A percentile compares a stretch with the other conserved stretches of the same genome.
phyloP scores from a whole-genome alignment of 2,888 invertebrate species.

The Erynnis tages region DNA sequence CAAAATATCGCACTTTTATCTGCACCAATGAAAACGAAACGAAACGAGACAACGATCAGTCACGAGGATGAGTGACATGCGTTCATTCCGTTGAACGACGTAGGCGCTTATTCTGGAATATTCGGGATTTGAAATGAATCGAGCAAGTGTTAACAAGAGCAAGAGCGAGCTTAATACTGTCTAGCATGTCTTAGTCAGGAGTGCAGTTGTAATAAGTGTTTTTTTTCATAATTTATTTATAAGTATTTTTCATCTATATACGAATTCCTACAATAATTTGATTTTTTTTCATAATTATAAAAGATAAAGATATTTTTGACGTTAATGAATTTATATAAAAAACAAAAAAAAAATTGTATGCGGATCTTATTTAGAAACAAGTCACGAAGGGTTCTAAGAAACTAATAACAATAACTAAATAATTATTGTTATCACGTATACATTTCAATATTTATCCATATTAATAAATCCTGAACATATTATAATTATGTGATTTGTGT shows the following conservation, averaged over 20 bases:
- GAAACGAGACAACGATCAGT: background rate
- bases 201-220: too few relatives aligned
- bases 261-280: too few relatives aligned
- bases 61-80: conserved; percentile 28
- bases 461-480: background rate
- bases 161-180: too few relatives aligned
- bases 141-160: too few relatives aligned
- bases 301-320: too few relatives aligned
- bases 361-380: conserved; percentile 3
- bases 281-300: too few relatives aligned
- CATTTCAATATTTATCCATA: background rate
- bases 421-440: conserved; percentile 2
- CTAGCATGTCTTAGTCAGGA: too few relatives aligned
- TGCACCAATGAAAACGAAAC: background rate
- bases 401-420: too few relatives aligned
- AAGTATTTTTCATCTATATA: too few relatives aligned
- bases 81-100: conserved; percentile 41
- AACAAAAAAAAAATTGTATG: conserved; percentile 1
- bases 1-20: too few relatives aligned
- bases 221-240: too few relatives aligned
- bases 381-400: conserved; percentile 12
- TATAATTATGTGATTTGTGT: background rate
- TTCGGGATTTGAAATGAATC: background rate
- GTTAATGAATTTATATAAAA: too few relatives aligned
- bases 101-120: conserved; percentile 36